phyloP scores from a whole-genome alignment of 2,113 vertebrate species.

The Mormyrus lacerda region DNA sequence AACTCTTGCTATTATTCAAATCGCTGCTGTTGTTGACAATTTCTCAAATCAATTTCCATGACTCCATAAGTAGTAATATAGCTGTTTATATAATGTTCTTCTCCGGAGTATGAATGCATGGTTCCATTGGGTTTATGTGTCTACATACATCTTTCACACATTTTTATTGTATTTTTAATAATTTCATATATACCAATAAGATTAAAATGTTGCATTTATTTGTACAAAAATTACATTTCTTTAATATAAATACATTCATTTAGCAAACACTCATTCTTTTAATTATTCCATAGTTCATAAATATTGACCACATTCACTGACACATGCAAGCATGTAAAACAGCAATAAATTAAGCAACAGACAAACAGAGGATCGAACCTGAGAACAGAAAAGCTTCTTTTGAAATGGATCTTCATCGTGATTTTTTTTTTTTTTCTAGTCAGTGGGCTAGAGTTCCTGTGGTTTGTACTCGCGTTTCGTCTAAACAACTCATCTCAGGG shows the following conservation, averaged over 20 bases:
- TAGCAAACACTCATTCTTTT: not conserved
- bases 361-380: not conserved
- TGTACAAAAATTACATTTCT: not conserved
- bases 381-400: not conserved
- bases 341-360: conserved; percentile 18
- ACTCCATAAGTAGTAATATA: not conserved
- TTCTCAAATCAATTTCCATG: not conserved
- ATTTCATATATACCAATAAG: not conserved
- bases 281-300: not conserved
- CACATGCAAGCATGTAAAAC: not conserved
- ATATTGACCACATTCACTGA: conserved; percentile 9
- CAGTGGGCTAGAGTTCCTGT: not conserved
- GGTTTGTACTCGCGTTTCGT: not conserved
- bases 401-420: not conserved
- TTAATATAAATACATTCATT: conserved; percentile 2
- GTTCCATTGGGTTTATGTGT: not conserved
- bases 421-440: not conserved
- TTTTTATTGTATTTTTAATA: not conserved
- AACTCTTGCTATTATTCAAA: not conserved
- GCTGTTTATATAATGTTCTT: not conserved
- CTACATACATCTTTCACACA: not conserved
- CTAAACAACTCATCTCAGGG: not conserved
- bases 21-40: not conserved
- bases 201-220: not conserved
- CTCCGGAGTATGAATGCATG: not conserved